Evolutionary conservation across 1,140 invertebrate genomes (phyloP), one percentile per base, ranked within the genome.

Genomic region (Leguminivora glycinivorella): DNA sequence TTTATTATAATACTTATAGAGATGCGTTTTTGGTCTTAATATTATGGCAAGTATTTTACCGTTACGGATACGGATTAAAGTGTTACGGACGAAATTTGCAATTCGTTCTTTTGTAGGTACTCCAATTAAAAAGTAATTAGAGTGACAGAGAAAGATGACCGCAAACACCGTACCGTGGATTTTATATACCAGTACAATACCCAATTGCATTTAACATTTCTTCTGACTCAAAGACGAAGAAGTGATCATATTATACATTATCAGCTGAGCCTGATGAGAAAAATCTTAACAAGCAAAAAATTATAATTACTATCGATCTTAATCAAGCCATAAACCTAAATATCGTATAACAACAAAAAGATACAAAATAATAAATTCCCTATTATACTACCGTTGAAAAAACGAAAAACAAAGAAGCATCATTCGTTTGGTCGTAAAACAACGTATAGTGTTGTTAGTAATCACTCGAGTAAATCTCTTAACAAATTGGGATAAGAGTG

Each of bases 351-450:
- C 47, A 47, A 47, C 43, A 22, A 63, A 19, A 63, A 2, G n/a
- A 31, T 26, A 63, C 34, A 31, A 31, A 63, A 63, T 29, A 63
- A 31, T 34, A 31, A 31, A 34, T 34, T 29, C 25, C 19, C 14
- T 26, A 29, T 29, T 31, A 29, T 63, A 63, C 34, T 63, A 9
- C 58, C 58, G 22, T 26, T 34, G 2, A 29, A 17, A 63, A 17
- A 63, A 17, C 25, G 58, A 63, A 63, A 31, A 63, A 58, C 24
- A 58, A 52, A 52, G 17, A 19, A 52, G 47, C 56, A 14, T 12
- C 22, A 12, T n/a, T 19, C 24, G 22, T 14, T 58, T 29, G 56
- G 56, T 58, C 24, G 4, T 31, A 63, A 63, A 29, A 29, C 56
- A 63, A 19, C 25, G 17, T 63, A 10, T 52, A 47, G 43, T 17